Conservation (phyloP, 2,113 vertebrate genomes). For the Tetraodon nigroviridis region DNA sequence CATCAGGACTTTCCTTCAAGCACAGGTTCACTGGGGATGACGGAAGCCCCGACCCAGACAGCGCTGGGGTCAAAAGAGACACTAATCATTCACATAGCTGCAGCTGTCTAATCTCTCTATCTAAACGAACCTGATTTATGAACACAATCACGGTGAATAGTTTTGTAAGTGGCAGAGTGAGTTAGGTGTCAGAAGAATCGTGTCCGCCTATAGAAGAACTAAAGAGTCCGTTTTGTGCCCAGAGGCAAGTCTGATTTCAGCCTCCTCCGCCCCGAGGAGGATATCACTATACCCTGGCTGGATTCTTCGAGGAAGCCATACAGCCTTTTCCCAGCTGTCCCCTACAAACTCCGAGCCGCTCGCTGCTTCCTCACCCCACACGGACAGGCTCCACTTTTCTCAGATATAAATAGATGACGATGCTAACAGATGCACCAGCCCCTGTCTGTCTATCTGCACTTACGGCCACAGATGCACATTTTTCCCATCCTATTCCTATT, state of each 20-base stretch:
- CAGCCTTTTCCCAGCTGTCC: slow-evolving; percentile 61
- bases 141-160: neutral
- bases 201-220: neutral
- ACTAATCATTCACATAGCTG: slow-evolving; percentile 59
- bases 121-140: slow-evolving; percentile 1
- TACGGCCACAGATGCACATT: slow-evolving; percentile 10
- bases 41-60: slow-evolving; percentile 27
- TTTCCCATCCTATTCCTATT: slow-evolving; percentile 25
- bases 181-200: slow-evolving; percentile 3
- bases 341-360: slow-evolving; percentile 38
- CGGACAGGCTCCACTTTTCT: slow-evolving; percentile 71
- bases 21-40: neutral
- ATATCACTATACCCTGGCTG: neutral
- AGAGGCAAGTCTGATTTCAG: too few relatives aligned
- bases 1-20: slow-evolving; percentile 11
- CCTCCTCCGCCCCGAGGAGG: slow-evolving; percentile 6
- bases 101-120: slow-evolving; percentile 10
- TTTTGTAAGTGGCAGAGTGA: slow-evolving; percentile 5
- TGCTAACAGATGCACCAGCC: slow-evolving; percentile 73
- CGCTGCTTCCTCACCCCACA: slow-evolving; percentile 55
- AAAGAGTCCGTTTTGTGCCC: too few relatives aligned
- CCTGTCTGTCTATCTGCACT: slow-evolving; percentile 62
- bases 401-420: slow-evolving; percentile 77
- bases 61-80: slow-evolving; percentile 4
- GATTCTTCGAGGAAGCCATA: slow-evolving; percentile 9